Percentiles rank a stretch among this genome's conserved stretches.
phyloP scores from a whole-genome alignment of 2,797 vertebrate species.

The Anas georgica region DNA sequence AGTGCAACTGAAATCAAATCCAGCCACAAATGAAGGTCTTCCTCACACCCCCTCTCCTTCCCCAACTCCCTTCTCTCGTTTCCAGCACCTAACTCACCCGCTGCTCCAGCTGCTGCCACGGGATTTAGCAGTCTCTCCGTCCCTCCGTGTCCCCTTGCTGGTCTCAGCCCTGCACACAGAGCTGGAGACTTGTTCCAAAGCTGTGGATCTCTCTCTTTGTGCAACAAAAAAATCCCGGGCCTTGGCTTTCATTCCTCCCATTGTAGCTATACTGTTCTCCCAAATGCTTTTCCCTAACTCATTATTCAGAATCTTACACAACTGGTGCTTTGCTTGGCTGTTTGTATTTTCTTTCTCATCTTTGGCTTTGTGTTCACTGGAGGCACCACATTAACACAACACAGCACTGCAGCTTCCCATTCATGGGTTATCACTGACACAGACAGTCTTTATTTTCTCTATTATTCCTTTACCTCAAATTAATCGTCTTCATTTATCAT shows the following conservation, averaged over 20 bases:
- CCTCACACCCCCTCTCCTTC: neutral
- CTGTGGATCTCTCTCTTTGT: neutral
- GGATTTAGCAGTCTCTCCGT: neutral
- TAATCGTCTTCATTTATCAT: neutral
- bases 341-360: neutral
- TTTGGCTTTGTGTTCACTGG: neutral
- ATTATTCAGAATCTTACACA: neutral
- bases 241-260: neutral
- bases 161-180: neutral
- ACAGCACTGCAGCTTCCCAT: neutral
- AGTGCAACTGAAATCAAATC: neutral
- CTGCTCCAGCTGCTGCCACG: neutral
- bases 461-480: neutral
- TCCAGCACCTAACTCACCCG: neutral
- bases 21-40: neutral
- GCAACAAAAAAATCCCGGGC: neutral
- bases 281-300: neutral
- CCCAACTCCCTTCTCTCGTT: neutral
- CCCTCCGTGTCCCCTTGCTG: neutral
- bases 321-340: neutral
- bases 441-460: neutral
- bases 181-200: accelerated
- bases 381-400: neutral
- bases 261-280: neutral
- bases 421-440: neutral